Percentiles rank a stretch among this genome's conserved stretches.
These are phyloP conservation scores for Drosophila suboccidentalis DNA, from an alignment of 2,888 invertebrate species.

Conservation along the genomic window DNA sequence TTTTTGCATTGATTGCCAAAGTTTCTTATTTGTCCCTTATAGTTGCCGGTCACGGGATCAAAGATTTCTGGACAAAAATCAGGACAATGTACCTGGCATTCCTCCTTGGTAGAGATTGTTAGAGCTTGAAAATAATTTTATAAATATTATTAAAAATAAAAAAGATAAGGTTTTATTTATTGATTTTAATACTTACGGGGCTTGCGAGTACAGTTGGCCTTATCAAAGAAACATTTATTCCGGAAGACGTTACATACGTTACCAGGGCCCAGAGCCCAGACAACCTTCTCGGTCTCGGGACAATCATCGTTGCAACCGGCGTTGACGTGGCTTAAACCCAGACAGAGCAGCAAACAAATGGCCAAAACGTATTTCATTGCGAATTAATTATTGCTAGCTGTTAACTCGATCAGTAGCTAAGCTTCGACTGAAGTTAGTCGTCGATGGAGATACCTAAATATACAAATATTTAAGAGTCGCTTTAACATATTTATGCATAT, in stretches of 20 bases:
- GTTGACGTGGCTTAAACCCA: constrained; percentile 42
- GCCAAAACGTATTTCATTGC: constrained; percentile 49
- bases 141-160: background rate
- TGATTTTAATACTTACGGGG: constrained; percentile 30
- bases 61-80: constrained; percentile 27
- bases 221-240: constrained; percentile 61
- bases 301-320: constrained; percentile 50
- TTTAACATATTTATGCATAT: constrained; percentile 4
- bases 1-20: constrained; percentile 59
- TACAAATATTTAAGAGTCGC: constrained; percentile 23
- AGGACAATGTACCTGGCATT: constrained; percentile 57
- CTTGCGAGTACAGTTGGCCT: constrained; percentile 56
- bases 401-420: background rate
- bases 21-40: constrained; percentile 37
- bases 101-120: constrained; percentile 39
- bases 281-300: constrained; percentile 62
- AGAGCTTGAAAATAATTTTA: constrained; percentile 43
- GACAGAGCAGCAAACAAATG: constrained; percentile 26
- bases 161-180: background rate
- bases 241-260: constrained; percentile 56
- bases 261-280: constrained; percentile 59
- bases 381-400: constrained; percentile 22
- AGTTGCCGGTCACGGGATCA: constrained; percentile 43
- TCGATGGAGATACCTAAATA: constrained; percentile 19
- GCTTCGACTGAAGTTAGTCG: constrained; percentile 6